Base-by-base conservation (phyloP, 2,888 invertebrate species). In the Bugula neritina region DNA sequence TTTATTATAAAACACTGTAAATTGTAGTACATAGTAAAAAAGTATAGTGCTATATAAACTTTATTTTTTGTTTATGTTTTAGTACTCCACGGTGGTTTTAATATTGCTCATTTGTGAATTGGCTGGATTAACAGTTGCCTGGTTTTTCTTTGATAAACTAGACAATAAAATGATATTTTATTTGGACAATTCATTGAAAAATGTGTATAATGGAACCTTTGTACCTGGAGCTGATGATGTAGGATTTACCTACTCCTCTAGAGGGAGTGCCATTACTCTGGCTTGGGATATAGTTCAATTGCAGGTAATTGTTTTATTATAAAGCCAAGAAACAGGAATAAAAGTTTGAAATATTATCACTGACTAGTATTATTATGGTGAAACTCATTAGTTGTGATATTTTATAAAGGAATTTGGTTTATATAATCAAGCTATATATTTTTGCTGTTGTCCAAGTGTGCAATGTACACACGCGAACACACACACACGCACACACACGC, bases 211-310 rank as follows among this genome's bases (percentile, higher is more conserved):
- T 63, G 63, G 63, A 27, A 25, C 31, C 31, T 63, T 63, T 63
- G 31, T 31, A 2, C 43, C 43, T 17, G 27, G 63, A 27, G 31
- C 31, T 31, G 63, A 31, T 2, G 34, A 13, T 27, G 17, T 3
- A 31, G 17, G 10, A 31, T 25, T 63, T 31, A 13, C 10, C 21
- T 63, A 63, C n/a, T 29, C 63, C 3, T 63, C 63, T 2, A 31
- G 63, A 29, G 63, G 63, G 21, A 31, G 31, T 27, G 25, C 63
- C 31, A 63, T 63, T 27, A 63, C 63, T 34, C 27, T 63, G 34
- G 63, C 63, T 31, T 63, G 63, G 63, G 63, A 63, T 63, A 31
- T 63, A 31, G 34, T 34, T 17, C 63, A 63, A n/a, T n/a, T 63
- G 34, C 63, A 63, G 63, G 63, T 63, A 27, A 43, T 43, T 10